phyloP scores from a whole-genome alignment of 2,888 invertebrate genomes.

The Cenopis cana region DNA sequence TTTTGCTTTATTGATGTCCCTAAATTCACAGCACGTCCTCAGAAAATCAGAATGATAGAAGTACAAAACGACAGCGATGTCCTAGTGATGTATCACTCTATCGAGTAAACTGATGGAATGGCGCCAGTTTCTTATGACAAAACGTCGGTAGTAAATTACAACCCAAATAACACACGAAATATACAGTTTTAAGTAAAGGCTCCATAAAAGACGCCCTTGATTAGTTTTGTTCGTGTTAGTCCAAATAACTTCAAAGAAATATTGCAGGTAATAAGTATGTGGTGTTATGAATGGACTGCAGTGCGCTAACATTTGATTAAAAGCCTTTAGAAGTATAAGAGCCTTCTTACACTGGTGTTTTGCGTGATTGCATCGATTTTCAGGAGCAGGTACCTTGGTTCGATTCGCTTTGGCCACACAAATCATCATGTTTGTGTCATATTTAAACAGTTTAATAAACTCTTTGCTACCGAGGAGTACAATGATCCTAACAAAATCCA shows the following conservation, averaged over 20 bases:
- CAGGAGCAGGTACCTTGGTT: too few relatives aligned
- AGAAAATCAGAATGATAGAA: neutral
- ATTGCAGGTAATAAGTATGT: neutral
- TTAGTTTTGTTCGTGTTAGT: constrained; percentile 25
- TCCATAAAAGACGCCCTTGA: neutral
- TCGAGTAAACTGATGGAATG: neutral
- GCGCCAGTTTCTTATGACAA: neutral
- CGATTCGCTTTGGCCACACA: too few relatives aligned
- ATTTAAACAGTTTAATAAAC: too few relatives aligned
- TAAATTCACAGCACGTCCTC: too few relatives aligned
- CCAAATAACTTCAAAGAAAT: constrained; percentile 19
- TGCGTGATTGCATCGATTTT: too few relatives aligned
- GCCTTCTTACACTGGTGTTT: too few relatives aligned
- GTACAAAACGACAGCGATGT: too few relatives aligned
- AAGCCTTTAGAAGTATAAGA: neutral
- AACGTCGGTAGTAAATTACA: neutral
- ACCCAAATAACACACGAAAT: neutral
- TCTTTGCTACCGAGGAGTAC: too few relatives aligned
- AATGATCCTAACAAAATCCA: too few relatives aligned
- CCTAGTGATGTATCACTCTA: neutral
- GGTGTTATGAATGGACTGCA: constrained; percentile 14
- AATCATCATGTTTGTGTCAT: too few relatives aligned
- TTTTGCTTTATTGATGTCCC: too few relatives aligned
- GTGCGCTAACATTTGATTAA: constrained; percentile 18
- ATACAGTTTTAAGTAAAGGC: neutral